These are phyloP conservation scores for Fabriciana adippe DNA, from an alignment of 2,888 invertebrate genomes.

Conservation along the genomic window DNA sequence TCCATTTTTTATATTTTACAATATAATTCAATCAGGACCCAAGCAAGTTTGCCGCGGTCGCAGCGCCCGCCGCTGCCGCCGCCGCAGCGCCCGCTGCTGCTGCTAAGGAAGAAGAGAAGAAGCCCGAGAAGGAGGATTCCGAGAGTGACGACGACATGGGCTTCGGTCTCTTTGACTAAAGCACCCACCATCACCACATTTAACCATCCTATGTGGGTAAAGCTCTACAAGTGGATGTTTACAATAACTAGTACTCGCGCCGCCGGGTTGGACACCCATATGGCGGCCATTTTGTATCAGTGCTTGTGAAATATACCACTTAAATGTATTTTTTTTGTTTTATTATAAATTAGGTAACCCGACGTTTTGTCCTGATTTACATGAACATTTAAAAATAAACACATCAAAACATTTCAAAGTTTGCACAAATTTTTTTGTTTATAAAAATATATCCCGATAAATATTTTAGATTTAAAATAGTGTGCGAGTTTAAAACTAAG, in stretches of 20 bases:
- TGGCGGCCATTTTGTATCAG: slow-evolving; percentile 64
- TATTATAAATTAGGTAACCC: background rate
- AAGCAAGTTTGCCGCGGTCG: slow-evolving; percentile 89
- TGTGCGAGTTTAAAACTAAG: no score
- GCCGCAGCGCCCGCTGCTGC: slow-evolving; percentile 84
- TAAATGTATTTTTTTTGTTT: slow-evolving; percentile 22
- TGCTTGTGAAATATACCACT: slow-evolving; percentile 64
- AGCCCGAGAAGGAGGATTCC: slow-evolving; percentile 91
- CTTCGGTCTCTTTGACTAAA: slow-evolving; percentile 95
- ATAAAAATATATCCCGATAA: no score
- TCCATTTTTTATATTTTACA: background rate
- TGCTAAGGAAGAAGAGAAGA: slow-evolving; percentile 86
- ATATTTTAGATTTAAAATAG: no score
- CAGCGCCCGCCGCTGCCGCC: slow-evolving; percentile 84
- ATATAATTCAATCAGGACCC: slow-evolving; percentile 87
- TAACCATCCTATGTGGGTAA: background rate
- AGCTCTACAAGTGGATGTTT: slow-evolving; percentile 29
- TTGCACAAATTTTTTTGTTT: no score
- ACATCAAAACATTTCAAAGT: no score
- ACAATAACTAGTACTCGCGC: slow-evolving; percentile 53
- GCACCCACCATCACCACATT: background rate
- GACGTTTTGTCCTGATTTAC: background rate
- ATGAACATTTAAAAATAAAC: no score
- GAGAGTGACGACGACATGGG: slow-evolving; percentile 98
- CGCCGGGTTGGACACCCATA: slow-evolving; percentile 75